Evolutionary conservation across 2,797 vertebrate species (phyloP), one percentile per base, ranked within the genome.

Genomic region (Coregonus sp.): DNA sequence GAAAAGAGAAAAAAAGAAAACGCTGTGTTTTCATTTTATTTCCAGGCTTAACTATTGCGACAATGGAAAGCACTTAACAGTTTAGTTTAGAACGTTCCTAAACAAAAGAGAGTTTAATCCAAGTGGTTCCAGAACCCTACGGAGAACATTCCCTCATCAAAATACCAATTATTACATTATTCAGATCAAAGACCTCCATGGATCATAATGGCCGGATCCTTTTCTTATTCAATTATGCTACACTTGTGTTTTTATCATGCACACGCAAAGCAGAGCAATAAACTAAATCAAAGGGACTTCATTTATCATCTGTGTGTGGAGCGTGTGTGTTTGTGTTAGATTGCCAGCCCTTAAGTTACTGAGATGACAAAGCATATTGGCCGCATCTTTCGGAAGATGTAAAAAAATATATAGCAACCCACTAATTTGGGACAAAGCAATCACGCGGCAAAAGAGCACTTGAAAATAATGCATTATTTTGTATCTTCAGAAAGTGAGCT

Each of bases 371-470:
- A 78, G 65, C 85, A 54, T 52, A 47, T 12, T 47, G 9, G 40
- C 4, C 52, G 69, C 87, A 91, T 86, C 80, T 71, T 15, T 50
- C 11, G 4, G 11, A 71, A 71, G 70, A 71, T 15, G 37, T 40
- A 31, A 12, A 51, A 87, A 93, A 91, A 84, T 47, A 84, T 74
- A 82, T 3, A 47, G 40, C 40, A 47, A 47, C 9, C 40, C 40
- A 89, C 86, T 87, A 88, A 90, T 92, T 94, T 92, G 89, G 89
- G 90, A 89, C 91, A 90, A 90, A 89, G 88, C 91, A 92, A 91
- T 93, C 91, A 92, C 81, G 87, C 90, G 91, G 88, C 81, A 4
- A 83, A 83, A 50, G 75, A 81, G 85, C 79, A 70, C 87, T 88
- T 90, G 84, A 89, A 91, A 89, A 88, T 81, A 90, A 90, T 82